Evolutionary conservation across 2,113 vertebrate species (phyloP).

Genomic region (Macroglossus sobrinus): DNA sequence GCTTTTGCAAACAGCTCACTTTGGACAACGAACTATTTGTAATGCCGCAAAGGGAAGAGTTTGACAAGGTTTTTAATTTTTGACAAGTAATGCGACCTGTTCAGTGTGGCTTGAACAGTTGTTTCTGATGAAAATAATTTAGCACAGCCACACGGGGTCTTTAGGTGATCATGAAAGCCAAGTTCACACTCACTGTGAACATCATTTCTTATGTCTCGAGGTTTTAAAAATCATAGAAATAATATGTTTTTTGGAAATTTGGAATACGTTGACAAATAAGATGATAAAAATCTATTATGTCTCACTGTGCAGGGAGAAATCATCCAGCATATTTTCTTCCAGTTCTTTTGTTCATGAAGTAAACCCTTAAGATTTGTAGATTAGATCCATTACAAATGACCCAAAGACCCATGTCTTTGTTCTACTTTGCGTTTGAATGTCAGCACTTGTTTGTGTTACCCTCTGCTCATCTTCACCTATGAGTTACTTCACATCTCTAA

Average conservation of each 20-base stretch:
- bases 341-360: background rate
- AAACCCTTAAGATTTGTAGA: background rate
- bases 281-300: background rate
- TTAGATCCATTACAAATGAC: background rate
- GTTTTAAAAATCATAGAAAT: background rate
- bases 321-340: background rate
- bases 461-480: background rate
- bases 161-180: background rate
- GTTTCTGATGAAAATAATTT: constrained; percentile 49
- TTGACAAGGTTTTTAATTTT: constrained; percentile 52
- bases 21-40: background rate
- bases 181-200: background rate
- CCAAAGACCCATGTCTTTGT: background rate
- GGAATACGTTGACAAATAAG: background rate
- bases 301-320: background rate
- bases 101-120: background rate
- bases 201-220: too few species aligned
- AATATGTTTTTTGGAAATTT: background rate
- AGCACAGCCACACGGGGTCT: background rate
- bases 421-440: background rate
- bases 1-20: constrained; percentile 42
- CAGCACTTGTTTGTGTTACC: background rate
- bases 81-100: background rate
- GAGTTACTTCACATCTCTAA: background rate
- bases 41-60: constrained; percentile 25